Base-by-base conservation (phyloP, 2,113 vertebrate genomes). In the Datnioides undecimradiatus region DNA sequence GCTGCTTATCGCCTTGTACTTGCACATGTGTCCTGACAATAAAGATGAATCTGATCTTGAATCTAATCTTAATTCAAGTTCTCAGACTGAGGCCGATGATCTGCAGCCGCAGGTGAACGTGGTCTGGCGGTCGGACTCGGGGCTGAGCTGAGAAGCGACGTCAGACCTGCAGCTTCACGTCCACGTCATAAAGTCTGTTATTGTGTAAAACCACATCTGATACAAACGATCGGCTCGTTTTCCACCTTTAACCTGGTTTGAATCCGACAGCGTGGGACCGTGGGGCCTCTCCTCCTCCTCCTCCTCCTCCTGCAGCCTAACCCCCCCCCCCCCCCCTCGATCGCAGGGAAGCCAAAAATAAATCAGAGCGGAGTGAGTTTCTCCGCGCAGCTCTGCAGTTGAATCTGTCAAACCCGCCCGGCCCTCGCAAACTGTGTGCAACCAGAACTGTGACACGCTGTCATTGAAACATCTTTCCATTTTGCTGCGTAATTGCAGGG, bases 391-490 rank as follows among this genome's bases (percentile, higher is more conserved):
- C 23, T 27, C 49, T 19, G 67, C 19, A 31, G 45, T 25, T 41
- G 13, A 67, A 54, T 34, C 3, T 48, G 58, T 14, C 66, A 72
- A 43, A 33, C 8, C 14, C 2, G 6, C 25, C 55, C 43, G 9
- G n/a, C 66, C 6, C 46, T 49, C 17, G 5, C 45, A 54, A 64
- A 58, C 40, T 11, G 49, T 23, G 36, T 8, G 23, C 36, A 72
- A 25, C 31, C 67, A 29, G 34, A 65, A 3, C 16, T 1, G 11
- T 70, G 60, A 73, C 73, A 58, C 67, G 0, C 40, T 16, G 74
- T 76, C 82, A 82, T 27, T 79, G 75, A 70, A 82, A 31, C 67
- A 41, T 65, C 46, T 81, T 80, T 63, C 58, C 57, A 65, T 77
- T 77, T 54, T 52, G 60, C 60, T 19, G 60, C 0, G 13, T 65